Base-by-base conservation (phyloP, 37 sponge, comb jelly and placozoan species). In the Petrosia ficiformis region DNA sequence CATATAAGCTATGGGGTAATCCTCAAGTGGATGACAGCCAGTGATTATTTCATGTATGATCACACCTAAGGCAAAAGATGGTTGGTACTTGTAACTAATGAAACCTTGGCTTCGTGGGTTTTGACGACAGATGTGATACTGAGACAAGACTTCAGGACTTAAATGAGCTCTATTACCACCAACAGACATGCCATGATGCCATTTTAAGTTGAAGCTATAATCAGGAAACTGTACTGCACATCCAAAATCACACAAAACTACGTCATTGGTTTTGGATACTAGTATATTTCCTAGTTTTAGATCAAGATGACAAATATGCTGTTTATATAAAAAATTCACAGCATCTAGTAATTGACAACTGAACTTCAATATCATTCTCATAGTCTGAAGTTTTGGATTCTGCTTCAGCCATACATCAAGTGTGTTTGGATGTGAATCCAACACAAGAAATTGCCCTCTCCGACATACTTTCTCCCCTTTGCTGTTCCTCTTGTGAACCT, bases 151-250 rank as follows among this genome's bases (percentile, higher is more conserved):
- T 58, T 87, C 93, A 3, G 93, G 93, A 4, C 87, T 71, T 1
- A 87, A 76, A 70, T 92, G 88, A 38, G 88, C 88, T 61, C 76
- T 80, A 65, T 92, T 87, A 34, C 88, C 93, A 25, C 88, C 93
- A 2, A 78, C 68, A 24, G 66, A 71, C 58, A 65, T 56, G 36
- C 92, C 93, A 36, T 80, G 74, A 33, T 43, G 36, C 44, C 77
- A 81, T 34, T 28, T 39, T 61, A 80, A 59, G 35, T 54, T 39
- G 34, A 87, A 74, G 31, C 73, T 39, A 24, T 39, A 67, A 31
- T 83, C 77, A 24, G 78, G 41, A 54, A 92, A 87, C 63, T 92
- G 93, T 29, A 72, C 81, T 16, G 93, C 85, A 81, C 88, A 84
- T 22, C 88, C 88, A 81, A 92, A 92, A 65, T 92, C 93, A 78